Evolutionary conservation across 2,888 invertebrate genomes (phyloP).

Genomic region (Brenthis daphne): DNA sequence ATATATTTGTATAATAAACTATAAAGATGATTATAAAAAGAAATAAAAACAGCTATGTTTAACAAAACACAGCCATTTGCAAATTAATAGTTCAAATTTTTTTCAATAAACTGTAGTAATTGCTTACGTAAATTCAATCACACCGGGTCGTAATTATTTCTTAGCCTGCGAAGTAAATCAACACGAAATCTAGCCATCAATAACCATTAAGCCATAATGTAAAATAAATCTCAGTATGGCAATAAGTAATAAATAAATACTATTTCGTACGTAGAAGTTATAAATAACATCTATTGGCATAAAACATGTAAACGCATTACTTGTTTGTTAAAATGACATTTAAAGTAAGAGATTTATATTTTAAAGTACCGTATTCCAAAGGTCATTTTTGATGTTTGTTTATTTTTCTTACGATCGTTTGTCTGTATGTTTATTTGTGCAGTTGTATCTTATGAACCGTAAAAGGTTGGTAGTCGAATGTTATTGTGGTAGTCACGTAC

Average conservation of each 20-base stretch:
- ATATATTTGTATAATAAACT: no score
- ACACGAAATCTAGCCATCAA: slow-evolving; percentile 44
- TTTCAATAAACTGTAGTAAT: slow-evolving; percentile 21
- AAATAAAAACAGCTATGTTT: no score
- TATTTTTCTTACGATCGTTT: no score
- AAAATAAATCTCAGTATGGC: slow-evolving; percentile 42
- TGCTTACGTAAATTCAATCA: slow-evolving; percentile 35
- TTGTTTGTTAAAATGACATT: background rate
- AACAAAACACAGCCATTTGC: no score
- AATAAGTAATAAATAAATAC: slow-evolving; percentile 14
- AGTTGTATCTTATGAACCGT: no score
- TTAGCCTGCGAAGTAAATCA: slow-evolving; percentile 39
- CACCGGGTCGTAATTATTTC: slow-evolving; percentile 28
- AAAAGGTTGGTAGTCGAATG: no score
- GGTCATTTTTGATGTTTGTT: no score
- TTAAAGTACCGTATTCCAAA: no score
- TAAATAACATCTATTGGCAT: background rate
- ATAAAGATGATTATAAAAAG: no score
- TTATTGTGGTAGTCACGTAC: no score
- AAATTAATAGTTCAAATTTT: background rate
- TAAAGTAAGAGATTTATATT: no score
- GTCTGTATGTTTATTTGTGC: no score
- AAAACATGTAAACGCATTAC: background rate
- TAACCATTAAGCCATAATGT: slow-evolving; percentile 41
- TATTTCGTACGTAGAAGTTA: slow-evolving; percentile 10